Base-by-base conservation (phyloP, 2,113 vertebrate genomes). In the Delphinus delphis region DNA sequence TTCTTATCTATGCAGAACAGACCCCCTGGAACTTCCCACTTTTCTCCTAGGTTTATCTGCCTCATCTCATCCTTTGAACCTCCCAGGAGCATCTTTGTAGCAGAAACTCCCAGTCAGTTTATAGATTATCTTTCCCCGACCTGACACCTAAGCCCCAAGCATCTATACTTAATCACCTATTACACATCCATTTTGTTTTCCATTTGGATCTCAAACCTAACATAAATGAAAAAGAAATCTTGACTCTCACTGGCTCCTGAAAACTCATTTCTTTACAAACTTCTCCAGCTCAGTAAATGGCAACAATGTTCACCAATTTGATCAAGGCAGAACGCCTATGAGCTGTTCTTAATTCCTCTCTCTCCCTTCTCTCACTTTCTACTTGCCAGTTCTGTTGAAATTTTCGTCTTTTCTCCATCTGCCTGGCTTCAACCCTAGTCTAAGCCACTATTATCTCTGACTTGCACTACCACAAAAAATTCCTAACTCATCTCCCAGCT, bases 151-250 rank as follows among this genome's bases (percentile, higher is more conserved):
- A 47, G 89, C 18, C 71, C 8, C 15, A 95, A 25, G 50, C 36
- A 76, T 94, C n/a, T 94, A 15, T 5, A 63, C 50, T 65, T 79
- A 90, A 85, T 84, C 17, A 65, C 4, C 44, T 90, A 70, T 12
- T 70, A 44, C 9, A 44, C 17, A 79, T 83, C 33, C 3, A 62
- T 53, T 80, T 89, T 50, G 8, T 5, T 83, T 82, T 82, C 38
- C 62, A 50, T 89, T 68, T 90, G 11, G 4, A 93, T 73, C 9
- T 58, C 68, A 82, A 86, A 63, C 1, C 2, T 58, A 67, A 87
- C 2, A 92, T 25, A 93, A 90, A 50, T 44, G 73, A 93, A 97
- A 53, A 21, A 55, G 26, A 96, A 74, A 83, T 88, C 31, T 84
- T 93, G 14, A 36, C 58, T 88, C 47, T 81, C 25, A 55, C 2